Evolutionary conservation across 2,888 invertebrate species (phyloP).

Genomic region (Tenthredo mesomela): DNA sequence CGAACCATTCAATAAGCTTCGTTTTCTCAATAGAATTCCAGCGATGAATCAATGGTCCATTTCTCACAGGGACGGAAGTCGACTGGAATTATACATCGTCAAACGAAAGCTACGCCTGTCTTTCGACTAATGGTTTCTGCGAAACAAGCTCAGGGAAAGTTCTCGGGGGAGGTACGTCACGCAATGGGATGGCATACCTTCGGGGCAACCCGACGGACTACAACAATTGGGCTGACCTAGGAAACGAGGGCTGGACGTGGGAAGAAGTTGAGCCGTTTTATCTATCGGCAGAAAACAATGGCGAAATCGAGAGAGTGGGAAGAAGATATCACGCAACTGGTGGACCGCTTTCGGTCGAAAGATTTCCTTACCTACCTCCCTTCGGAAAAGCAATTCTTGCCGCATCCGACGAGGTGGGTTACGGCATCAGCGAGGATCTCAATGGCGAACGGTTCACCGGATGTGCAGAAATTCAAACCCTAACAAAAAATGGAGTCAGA

Average conservation of each 20-base stretch:
- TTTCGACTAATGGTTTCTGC: constrained; percentile 78
- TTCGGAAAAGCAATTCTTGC: constrained; percentile 83
- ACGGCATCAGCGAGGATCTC: constrained; percentile 82
- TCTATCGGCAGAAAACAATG: constrained; percentile 84
- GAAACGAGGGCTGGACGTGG: constrained; percentile 89
- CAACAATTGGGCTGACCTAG: constrained; percentile 87
- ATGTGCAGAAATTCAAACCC: constrained; percentile 84
- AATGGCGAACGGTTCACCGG: constrained; percentile 74
- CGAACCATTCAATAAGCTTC: not conserved
- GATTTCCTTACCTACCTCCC: constrained; percentile 84
- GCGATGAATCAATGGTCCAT: too few relatives aligned
- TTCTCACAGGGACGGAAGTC: constrained; percentile 77
- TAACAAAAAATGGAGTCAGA: constrained; percentile 82
- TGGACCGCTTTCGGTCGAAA: constrained; percentile 83
- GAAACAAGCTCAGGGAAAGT: constrained; percentile 86
- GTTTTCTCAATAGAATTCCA: not conserved
- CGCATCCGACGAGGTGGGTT: constrained; percentile 83
- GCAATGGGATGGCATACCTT: constrained; percentile 93
- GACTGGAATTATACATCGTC: constrained; percentile 86
- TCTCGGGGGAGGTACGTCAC: constrained; percentile 85
- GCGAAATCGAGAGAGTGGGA: constrained; percentile 82
- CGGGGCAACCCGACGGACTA: constrained; percentile 88
- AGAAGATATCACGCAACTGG: constrained; percentile 81
- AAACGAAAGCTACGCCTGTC: constrained; percentile 83
- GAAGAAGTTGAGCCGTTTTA: constrained; percentile 87